Evolutionary conservation across 1,140 invertebrate species (phyloP), one percentile per base, ranked within the genome.

Genomic region (Centruroides vittatus): DNA sequence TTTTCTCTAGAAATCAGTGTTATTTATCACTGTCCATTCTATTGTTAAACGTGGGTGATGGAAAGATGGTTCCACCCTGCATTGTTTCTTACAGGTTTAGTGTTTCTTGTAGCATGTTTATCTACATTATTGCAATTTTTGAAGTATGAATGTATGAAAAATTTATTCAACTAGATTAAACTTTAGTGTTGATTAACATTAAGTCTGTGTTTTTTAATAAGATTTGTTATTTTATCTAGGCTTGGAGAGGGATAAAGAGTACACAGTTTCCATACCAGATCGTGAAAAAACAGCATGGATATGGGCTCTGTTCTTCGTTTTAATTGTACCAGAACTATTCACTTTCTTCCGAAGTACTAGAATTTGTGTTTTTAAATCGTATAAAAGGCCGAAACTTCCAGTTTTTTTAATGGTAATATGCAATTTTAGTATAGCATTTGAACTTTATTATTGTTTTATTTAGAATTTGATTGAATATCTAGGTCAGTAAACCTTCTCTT

Each of bases 271-370:
- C 47, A 54, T 66, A 9, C 13, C 58, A 3, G 84, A 88, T 63
- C 82, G 85, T 62, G 89, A 94, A 73, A 79, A 88, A 50, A 84
- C 93, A 57, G 87, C 85, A 9, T 95, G 90, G 90, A 89, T 90
- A 71, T 95, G 92, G 92, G 87, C 86, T 60, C 74, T 95, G 11
- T 76, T 93, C 50, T 85, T 91, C 64, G 86, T 85, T 1, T 92
- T 89, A 69, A 79, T 86, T 1, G 81, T 93, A 50, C 92, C 92
- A 0, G 91, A 95, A 75, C 76, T 94, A 36, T 90, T 91, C 12
- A 85, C 89, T 0, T 73, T 92, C 10, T 86, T 94, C 67, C 78
- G 90, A 56, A 86, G 89, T 23, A 78, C 84, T 4, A 81, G 91
- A 67, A 93, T 94, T 73, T 93, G 89, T 71, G 84, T 90, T 68